Base-by-base conservation (phyloP, 2,113 vertebrate species). In the Corapipo altera region DNA sequence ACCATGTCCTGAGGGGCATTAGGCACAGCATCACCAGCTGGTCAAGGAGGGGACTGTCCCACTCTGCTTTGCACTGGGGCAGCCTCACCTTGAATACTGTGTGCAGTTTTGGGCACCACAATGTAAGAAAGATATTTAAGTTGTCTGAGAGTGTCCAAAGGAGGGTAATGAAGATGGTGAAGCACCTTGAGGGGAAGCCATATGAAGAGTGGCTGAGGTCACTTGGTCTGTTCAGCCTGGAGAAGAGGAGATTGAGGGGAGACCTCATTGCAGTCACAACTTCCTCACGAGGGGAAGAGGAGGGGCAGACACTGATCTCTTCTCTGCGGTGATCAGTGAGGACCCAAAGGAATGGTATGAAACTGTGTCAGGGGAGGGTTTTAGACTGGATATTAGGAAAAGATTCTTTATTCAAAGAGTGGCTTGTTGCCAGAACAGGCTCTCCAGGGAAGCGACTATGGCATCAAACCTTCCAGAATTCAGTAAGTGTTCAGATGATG, bases 271-370 rank as follows among this genome's bases (percentile, higher is more conserved):
- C 4, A 30, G 20, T 30, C 28, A 35, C n/a, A 48, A 4, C 16
- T 41, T 61, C 24, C 22, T 48, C 1, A 0, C 18, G 8, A 9
- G 20, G 2, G 5, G 52, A 48, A 24, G 15, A 26, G 6, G 7
- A 67, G 10, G 4, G 12, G 33, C 20, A 67, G 46, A 2, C 20
- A 12, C 3, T 39, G 33, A n/a, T 74, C 6, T 46, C 24, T 41
- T 23, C 30, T 88, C 46, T 54, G 2, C 5, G n/a, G 46, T 61
- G n/a, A 18, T 11, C 7, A 12, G 46, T 41, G 28, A 48, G 7
- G 9, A 61, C 8, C 16, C 23, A 20, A 75, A 5, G 10, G 11
- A 82, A 39, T 26, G 33, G 7, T 30, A 24, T 61, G 16, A 82
- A 61, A 24, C 4, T 41, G n/a, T 33, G 28, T 18, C 20, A 21